Conservation (phyloP, 2,797 vertebrate species). For the Pteronotus mesoamericanus region DNA sequence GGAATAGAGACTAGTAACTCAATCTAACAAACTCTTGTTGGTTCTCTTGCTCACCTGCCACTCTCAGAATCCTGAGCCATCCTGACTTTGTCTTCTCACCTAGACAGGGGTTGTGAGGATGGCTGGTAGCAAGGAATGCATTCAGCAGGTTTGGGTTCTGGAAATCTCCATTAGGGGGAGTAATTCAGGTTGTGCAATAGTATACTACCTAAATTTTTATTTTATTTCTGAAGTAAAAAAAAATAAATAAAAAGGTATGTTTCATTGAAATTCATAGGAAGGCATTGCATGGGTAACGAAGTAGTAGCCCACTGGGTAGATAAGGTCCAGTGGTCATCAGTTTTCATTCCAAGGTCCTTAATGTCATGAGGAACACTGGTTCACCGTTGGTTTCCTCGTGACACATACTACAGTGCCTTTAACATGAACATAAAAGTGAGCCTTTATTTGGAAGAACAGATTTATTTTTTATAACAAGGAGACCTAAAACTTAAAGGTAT, state of each 20-base stretch:
- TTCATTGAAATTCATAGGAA: neutral
- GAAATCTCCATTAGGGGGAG: neutral
- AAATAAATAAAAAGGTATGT: neutral
- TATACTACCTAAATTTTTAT: neutral
- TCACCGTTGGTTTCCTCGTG: neutral
- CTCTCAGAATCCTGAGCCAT: neutral
- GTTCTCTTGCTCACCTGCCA: neutral
- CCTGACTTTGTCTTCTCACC: neutral
- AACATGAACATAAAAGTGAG: neutral
- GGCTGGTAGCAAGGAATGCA: neutral
- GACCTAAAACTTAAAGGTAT: neutral
- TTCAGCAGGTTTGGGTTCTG: neutral
- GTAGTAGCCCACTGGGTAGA: neutral
- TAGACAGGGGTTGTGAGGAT: neutral
- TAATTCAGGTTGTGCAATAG: neutral
- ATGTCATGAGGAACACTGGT: neutral
- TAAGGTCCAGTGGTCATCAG: neutral
- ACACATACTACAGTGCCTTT: neutral
- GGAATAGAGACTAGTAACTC: neutral
- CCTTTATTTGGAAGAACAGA: neutral
- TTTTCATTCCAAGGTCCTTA: neutral
- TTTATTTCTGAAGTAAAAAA: neutral
- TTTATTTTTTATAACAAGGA: neutral
- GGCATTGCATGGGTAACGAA: neutral
- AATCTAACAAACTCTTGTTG: neutral